Conservation (phyloP, 2,888 invertebrate species). For the Parascotia fuliginaria region DNA sequence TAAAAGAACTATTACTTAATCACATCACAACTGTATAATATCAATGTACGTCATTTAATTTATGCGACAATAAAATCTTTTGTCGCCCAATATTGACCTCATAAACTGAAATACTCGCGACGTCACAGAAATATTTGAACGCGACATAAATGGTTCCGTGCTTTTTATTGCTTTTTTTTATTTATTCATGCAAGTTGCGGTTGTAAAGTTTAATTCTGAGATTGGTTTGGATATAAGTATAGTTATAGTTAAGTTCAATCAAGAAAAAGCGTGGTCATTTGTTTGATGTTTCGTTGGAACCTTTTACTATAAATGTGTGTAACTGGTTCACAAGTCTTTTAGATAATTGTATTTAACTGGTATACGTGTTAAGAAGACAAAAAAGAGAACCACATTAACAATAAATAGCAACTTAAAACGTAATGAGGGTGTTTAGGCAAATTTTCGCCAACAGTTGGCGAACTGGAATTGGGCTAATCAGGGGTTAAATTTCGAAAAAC, state of each 20-base stretch:
- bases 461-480: too few species aligned
- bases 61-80: slow-evolving; percentile 59
- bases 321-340: too few species aligned
- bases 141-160: slow-evolving; percentile 13
- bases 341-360: too few species aligned
- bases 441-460: too few species aligned
- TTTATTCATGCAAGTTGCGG: slow-evolving; percentile 35
- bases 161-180: slow-evolving; percentile 34
- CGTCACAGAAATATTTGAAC: slow-evolving; percentile 15
- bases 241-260: slow-evolving; percentile 16
- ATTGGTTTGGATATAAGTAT: slow-evolving; percentile 30
- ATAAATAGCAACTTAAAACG: too few species aligned
- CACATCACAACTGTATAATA: neutral
- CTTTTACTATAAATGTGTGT: too few species aligned
- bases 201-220: slow-evolving; percentile 41
- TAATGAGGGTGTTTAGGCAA: too few species aligned
- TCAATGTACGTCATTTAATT: slow-evolving; percentile 51
- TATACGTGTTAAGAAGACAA: too few species aligned
- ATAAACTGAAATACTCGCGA: slow-evolving; percentile 30
- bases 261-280: slow-evolving; percentile 1
- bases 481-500: too few species aligned
- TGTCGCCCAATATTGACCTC: slow-evolving; percentile 49
- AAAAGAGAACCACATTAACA: too few species aligned
- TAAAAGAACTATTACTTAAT: slow-evolving; percentile 27
- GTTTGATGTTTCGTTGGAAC: neutral